Conservation (phyloP, 2,113 vertebrate genomes). For the Tichodroma muraria region DNA sequence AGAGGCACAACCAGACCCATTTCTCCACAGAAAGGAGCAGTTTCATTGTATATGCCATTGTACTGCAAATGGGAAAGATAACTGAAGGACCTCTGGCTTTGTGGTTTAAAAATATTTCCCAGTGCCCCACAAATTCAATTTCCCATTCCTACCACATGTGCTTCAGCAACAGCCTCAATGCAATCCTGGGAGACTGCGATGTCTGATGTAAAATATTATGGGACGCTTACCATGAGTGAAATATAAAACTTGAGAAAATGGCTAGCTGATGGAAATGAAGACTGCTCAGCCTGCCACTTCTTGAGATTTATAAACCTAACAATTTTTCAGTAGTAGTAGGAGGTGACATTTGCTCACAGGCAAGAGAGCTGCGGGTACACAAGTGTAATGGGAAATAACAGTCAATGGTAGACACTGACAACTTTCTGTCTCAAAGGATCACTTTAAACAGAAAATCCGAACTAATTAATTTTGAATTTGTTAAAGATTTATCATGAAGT, state of each 20-base stretch:
- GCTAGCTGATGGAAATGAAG: not conserved
- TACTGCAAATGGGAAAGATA: not conserved
- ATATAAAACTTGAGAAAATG: not conserved
- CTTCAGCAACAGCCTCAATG: not conserved
- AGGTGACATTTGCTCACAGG: not conserved
- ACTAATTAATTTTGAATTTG: not conserved
- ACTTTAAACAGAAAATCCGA: not conserved
- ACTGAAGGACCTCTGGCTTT: not conserved
- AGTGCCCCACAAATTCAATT: not conserved
- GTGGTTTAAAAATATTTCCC: not conserved
- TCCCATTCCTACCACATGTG: not conserved
- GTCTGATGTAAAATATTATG: not conserved
- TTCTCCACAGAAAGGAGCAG: not conserved
- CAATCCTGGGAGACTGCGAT: not conserved
- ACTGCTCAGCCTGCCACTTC: not conserved
- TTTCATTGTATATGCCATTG: not conserved
- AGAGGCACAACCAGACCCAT: not conserved
- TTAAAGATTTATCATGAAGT: not conserved
- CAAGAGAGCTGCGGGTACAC: not conserved
- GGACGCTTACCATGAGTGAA: not conserved
- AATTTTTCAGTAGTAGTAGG: not conserved
- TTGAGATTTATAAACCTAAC: not conserved
- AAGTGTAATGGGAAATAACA: not conserved
- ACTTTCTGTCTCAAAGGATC: not conserved
- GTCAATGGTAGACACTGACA: not conserved